Base-by-base conservation (phyloP, 2,797 vertebrate species). In the Anguilla pacifica region DNA sequence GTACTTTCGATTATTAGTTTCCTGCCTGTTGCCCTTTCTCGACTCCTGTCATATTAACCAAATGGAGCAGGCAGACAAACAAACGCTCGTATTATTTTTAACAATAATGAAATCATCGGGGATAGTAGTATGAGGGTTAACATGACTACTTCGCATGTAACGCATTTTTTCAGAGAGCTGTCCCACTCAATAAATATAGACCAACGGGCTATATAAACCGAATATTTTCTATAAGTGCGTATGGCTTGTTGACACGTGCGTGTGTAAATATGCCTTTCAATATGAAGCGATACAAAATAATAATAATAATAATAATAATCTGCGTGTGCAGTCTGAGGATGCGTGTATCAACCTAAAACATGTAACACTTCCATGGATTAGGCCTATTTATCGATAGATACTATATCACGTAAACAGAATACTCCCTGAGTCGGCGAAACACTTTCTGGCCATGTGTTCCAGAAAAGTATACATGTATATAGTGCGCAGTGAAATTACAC, bases 1-100 rank as follows among this genome's bases (percentile, higher is more conserved):
- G 77, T 49, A 43, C 17, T 81, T 81, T 81, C 43, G 77, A 51
- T 49, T 81, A 81, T 81, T 81, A 49, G 77, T 81, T 51, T 81
- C 77, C 43, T 43, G 43, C 46, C 25, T 43, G 25, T n/a, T 81
- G 43, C 39, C 77, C 43, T 81, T 81, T 31, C 43, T 81, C 39
- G 43, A 22, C 77, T 49, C 77, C 13, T 49, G 46, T 49, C 77
- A 81, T 49, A 49, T 81, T 81, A 81, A 51, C 43, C 9, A 81
- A 49, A 46, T 81, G 49, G 22, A 49, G 6, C 19, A 25, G 77
- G 22, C 77, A 81, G 43, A 81, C 2, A 49, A 81, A 81, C 43
- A 49, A 49, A 22, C 5, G 19, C 6, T 25, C 10, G 46, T 79
- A 67, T 67, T 57, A 70, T 79, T 43, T 79, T 46, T 46, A 43